A percentile compares a stretch with the other conserved stretches of the same genome.
Evolutionary conservation across 2,888 invertebrate species (phyloP).

Genomic region (Polyploca ridens): DNA sequence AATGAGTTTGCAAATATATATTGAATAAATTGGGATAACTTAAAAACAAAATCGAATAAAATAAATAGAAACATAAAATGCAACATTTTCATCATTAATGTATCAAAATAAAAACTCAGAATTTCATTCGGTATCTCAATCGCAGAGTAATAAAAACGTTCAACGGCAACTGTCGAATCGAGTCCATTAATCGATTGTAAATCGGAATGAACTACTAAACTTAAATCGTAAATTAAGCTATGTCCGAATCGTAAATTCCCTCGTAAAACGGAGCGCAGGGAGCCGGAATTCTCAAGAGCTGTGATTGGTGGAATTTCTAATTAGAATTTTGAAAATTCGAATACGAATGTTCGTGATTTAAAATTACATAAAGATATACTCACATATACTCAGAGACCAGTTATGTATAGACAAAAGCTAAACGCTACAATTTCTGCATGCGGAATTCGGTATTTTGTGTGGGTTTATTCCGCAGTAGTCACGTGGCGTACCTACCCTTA

Average conservation of each 20-base stretch:
- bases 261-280: slow-evolving; percentile 53
- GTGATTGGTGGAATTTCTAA: slow-evolving; percentile 47
- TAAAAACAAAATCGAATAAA: too few species aligned
- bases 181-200: slow-evolving; percentile 55
- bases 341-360: not conserved
- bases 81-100: slow-evolving; percentile 8
- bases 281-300: slow-evolving; percentile 36
- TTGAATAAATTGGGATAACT: too few species aligned
- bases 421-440: too few species aligned
- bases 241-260: slow-evolving; percentile 56
- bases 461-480: too few species aligned
- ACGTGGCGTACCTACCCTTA: too few species aligned
- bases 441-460: too few species aligned
- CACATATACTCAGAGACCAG: too few species aligned
- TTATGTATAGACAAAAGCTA: too few species aligned
- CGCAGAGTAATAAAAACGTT: slow-evolving; percentile 20
- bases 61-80: slow-evolving; percentile 1
- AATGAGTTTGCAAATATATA: not conserved
- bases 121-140: slow-evolving; percentile 19
- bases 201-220: slow-evolving; percentile 57
- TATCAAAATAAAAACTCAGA: slow-evolving; percentile 13
- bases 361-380: not conserved
- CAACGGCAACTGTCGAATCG: slow-evolving; percentile 24
- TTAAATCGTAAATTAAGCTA: slow-evolving; percentile 60
- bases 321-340: slow-evolving; percentile 32